Evolutionary conservation across 2,888 invertebrate species (phyloP).

Genomic region (Lissocephala sabroskyi): DNA sequence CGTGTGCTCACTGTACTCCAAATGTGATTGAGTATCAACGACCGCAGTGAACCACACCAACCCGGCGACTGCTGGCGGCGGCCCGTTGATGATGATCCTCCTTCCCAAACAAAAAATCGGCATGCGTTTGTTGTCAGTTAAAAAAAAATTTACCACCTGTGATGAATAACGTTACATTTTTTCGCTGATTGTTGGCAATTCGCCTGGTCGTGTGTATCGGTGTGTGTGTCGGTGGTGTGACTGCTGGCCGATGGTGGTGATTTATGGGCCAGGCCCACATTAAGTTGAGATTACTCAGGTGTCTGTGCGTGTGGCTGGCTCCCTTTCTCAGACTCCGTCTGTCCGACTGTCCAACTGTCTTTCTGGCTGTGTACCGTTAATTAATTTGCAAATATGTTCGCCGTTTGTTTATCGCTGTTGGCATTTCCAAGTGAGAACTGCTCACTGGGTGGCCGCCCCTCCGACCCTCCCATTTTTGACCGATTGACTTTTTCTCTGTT

Average conservation of each 20-base stretch:
- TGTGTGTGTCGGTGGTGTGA: slow-evolving; percentile 16
- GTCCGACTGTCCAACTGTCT: not conserved
- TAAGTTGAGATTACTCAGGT: slow-evolving; percentile 57
- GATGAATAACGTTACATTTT: slow-evolving; percentile 65
- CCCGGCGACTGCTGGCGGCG: too few relatives aligned
- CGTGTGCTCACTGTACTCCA: too few relatives aligned
- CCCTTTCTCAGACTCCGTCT: not conserved
- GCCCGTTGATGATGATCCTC: too few relatives aligned
- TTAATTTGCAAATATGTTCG: slow-evolving; percentile 48
- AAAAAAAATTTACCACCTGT: slow-evolving; percentile 66
- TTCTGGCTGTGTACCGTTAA: slow-evolving; percentile 49
- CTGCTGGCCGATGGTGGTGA: slow-evolving; percentile 24
- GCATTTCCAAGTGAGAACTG: slow-evolving; percentile 21
- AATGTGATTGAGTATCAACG: too few relatives aligned
- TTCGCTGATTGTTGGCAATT: slow-evolving; percentile 41
- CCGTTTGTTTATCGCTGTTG: slow-evolving; percentile 11
- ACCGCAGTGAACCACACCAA: too few relatives aligned
- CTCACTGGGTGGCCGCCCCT: slow-evolving; percentile 20
- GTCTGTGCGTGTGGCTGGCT: slow-evolving; percentile 34
- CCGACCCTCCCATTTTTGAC: too few relatives aligned
- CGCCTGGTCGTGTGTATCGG: slow-evolving; percentile 12
- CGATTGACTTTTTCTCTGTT: too few relatives aligned
- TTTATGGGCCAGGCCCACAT: slow-evolving; percentile 57
- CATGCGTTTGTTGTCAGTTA: slow-evolving; percentile 53
- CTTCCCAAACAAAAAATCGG: too few relatives aligned